A percentile compares a stretch with the other conserved stretches of the same genome.
These are phyloP conservation scores for Pseudoips prasinana DNA, from an alignment of 2,888 invertebrate species.

Conservation along the genomic window DNA sequence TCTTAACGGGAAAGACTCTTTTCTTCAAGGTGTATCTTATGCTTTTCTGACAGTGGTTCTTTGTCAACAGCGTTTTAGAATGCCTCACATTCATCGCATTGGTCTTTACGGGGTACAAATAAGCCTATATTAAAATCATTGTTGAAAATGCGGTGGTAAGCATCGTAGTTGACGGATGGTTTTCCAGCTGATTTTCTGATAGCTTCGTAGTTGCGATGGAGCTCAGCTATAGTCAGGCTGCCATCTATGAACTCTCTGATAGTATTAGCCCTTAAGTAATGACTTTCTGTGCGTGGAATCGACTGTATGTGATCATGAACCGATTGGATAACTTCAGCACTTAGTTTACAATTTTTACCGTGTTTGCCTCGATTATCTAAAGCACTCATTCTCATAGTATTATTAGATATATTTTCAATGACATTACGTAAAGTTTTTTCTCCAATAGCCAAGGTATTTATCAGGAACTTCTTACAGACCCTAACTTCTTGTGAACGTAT, in stretches of 20 bases:
- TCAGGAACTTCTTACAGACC: conserved; percentile 22
- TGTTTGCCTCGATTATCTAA: conserved; percentile 26
- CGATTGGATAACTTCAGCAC: conserved; percentile 21
- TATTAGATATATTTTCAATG: conserved; percentile 17
- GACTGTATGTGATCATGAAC: conserved; percentile 26
- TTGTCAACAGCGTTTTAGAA: too few relatives aligned
- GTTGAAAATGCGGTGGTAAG: conserved; percentile 18
- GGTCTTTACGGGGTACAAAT: conserved; percentile 14
- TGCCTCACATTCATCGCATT: conserved; percentile 13
- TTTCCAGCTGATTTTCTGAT: conserved; percentile 10
- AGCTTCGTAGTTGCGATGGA: conserved; percentile 23
- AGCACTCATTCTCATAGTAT: conserved; percentile 10
- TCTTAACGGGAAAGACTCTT: too few relatives aligned
- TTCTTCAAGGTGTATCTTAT: too few relatives aligned
- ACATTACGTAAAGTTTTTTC: conserved; percentile 25
- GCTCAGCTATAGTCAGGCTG: conserved; percentile 22
- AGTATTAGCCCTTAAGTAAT: conserved; percentile 25
- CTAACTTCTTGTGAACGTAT: conserved; percentile 17
- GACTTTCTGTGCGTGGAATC: conserved; percentile 27
- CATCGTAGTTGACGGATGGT: conserved; percentile 19
- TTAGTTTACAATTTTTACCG: conserved; percentile 14
- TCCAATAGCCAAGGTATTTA: conserved; percentile 24
- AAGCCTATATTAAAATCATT: conserved; percentile 24
- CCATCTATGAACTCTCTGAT: conserved; percentile 29
- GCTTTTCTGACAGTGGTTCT: too few relatives aligned